A percentile compares a stretch with the other conserved stretches of the same genome.
Evolutionary conservation across 2,888 invertebrate genomes (phyloP).

Genomic region (Lycia hirtaria): DNA sequence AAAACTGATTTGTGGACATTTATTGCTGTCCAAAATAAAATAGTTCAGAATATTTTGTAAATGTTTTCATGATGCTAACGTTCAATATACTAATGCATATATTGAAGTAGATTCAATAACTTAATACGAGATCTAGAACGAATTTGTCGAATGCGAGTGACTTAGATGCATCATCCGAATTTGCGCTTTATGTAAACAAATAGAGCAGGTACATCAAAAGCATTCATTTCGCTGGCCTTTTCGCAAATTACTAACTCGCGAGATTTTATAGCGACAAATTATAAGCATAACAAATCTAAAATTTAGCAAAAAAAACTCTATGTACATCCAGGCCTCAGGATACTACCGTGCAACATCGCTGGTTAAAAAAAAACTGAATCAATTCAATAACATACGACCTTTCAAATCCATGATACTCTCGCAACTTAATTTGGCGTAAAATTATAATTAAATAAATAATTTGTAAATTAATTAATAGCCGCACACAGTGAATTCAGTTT

Average conservation of each 20-base stretch:
- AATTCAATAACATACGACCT: constrained; percentile 31
- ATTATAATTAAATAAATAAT: constrained; percentile 9
- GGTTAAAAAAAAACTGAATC: not conserved
- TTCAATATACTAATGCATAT: no score
- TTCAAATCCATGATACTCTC: constrained; percentile 21
- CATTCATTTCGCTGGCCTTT: not conserved
- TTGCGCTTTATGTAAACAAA: no score
- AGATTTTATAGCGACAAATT: not conserved
- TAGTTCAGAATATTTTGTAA: no score
- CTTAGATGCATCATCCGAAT: no score
- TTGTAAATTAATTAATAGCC: not conserved
- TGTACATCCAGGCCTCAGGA: not conserved
- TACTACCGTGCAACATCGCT: not conserved
- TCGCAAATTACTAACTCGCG: not conserved
- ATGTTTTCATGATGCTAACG: no score
- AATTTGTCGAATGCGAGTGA: no score
- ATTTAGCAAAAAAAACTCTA: not conserved
- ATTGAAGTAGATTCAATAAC: no score
- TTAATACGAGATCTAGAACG: no score
- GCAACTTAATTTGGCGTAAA: constrained; percentile 16
- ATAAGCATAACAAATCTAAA: not conserved
- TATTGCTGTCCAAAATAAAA: no score
- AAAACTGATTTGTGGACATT: no score
- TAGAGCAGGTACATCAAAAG: not conserved
- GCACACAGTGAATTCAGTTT: constrained; percentile 3